Evolutionary conservation across 2,113 vertebrate species (phyloP).

Genomic region (Microtus oregoni): DNA sequence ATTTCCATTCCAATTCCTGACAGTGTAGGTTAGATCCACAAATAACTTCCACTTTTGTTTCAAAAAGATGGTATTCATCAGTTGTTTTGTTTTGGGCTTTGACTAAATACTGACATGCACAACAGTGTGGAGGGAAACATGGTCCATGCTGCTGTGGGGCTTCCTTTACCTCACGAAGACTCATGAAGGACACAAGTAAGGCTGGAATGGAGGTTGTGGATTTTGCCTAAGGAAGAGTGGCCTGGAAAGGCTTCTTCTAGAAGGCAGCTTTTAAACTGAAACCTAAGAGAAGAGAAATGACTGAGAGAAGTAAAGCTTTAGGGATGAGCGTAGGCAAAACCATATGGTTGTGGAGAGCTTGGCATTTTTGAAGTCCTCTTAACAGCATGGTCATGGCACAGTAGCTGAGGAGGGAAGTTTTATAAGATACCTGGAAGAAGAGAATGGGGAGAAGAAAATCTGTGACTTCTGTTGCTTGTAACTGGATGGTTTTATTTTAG

Average conservation of each 20-base stretch:
- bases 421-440: background rate
- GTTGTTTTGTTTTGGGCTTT: background rate
- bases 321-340: constrained; percentile 22
- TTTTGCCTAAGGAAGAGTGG: background rate
- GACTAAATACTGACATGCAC: background rate
- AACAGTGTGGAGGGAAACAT: background rate
- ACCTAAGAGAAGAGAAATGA: constrained; percentile 5
- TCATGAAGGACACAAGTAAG: background rate
- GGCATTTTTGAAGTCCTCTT: background rate
- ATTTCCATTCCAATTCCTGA: background rate
- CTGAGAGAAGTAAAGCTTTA: background rate
- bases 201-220: background rate
- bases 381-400: background rate
- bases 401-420: background rate
- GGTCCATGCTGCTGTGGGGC: background rate
- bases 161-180: background rate
- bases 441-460: background rate
- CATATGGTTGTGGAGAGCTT: constrained; percentile 6
- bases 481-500: background rate
- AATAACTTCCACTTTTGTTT: background rate
- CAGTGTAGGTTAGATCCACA: background rate
- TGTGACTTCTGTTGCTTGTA: background rate
- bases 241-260: background rate
- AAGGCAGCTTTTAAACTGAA: constrained; percentile 24
- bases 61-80: background rate